phyloP scores from a whole-genome alignment of 2,888 invertebrate species.

The Hartigia nigra region DNA sequence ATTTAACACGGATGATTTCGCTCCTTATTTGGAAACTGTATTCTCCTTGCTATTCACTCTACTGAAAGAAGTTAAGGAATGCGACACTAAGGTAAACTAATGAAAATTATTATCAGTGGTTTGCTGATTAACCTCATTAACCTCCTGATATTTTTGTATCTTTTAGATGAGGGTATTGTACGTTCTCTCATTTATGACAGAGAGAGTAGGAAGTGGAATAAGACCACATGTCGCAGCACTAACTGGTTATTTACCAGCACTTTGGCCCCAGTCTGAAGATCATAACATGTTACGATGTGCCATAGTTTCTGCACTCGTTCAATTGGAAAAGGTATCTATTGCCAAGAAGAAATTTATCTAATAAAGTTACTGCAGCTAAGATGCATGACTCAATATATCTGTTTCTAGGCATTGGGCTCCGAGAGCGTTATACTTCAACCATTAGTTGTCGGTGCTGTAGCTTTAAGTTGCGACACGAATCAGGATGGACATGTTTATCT shows the following conservation, averaged over 20 bases:
- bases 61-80: conserved; percentile 88
- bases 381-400: conserved; percentile 19
- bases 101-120: neutral
- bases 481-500: conserved; percentile 89
- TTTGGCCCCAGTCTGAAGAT: conserved; percentile 89
- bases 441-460: conserved; percentile 74
- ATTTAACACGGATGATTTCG: conserved; percentile 87
- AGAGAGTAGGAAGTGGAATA: conserved; percentile 83
- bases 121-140: conserved; percentile 18
- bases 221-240: conserved; percentile 78
- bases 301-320: conserved; percentile 87
- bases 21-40: conserved; percentile 82
- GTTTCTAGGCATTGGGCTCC: conserved; percentile 67
- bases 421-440: conserved; percentile 66
- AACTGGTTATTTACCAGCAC: conserved; percentile 83
- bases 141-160: conserved; percentile 27
- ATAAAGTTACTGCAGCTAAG: neutral
- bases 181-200: conserved; percentile 89
- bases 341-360: neutral
- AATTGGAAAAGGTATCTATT: conserved; percentile 79
- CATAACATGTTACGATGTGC: conserved; percentile 93
- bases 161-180: conserved; percentile 88
- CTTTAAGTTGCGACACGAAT: conserved; percentile 80
- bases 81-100: conserved; percentile 84
- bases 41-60: conserved; percentile 85